A percentile compares a stretch with the other conserved stretches of the same genome.
Evolutionary conservation across 2,113 vertebrate species (phyloP).

Genomic region (Crotalus viridis): DNA sequence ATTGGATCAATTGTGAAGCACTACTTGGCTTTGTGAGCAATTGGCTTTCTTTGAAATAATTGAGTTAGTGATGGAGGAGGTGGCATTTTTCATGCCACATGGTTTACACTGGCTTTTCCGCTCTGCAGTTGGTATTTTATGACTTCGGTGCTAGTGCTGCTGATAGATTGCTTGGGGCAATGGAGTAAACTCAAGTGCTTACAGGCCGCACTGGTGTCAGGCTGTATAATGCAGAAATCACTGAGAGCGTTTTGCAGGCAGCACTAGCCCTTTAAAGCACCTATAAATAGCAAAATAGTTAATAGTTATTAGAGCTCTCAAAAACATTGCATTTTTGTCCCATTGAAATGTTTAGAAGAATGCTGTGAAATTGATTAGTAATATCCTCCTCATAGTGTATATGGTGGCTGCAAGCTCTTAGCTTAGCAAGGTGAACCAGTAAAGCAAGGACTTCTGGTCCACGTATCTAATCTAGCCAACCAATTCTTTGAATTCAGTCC

Average conservation of each 20-base stretch:
- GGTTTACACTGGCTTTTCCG: background rate
- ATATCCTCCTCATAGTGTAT: background rate
- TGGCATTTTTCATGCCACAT: background rate
- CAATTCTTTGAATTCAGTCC: background rate
- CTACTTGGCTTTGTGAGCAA: background rate
- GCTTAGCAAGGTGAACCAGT: background rate
- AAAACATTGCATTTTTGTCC: background rate
- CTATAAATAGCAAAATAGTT: background rate
- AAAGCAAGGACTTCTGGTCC: background rate
- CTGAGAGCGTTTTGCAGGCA: background rate
- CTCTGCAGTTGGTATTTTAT: background rate
- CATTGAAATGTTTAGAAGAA: background rate
- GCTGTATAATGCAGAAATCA: background rate
- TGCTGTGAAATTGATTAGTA: background rate
- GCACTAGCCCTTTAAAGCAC: background rate
- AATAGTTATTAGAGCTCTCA: background rate
- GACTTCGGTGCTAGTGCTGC: background rate
- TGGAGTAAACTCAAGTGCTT: background rate
- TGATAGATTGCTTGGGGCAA: background rate
- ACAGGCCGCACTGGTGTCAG: background rate
- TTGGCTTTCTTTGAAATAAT: background rate
- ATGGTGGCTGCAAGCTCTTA: background rate
- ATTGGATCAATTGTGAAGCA: background rate
- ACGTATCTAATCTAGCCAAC: background rate
- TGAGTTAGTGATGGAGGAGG: background rate